Base-by-base conservation (phyloP, 1,140 invertebrate genomes). In the Proales similis region DNA sequence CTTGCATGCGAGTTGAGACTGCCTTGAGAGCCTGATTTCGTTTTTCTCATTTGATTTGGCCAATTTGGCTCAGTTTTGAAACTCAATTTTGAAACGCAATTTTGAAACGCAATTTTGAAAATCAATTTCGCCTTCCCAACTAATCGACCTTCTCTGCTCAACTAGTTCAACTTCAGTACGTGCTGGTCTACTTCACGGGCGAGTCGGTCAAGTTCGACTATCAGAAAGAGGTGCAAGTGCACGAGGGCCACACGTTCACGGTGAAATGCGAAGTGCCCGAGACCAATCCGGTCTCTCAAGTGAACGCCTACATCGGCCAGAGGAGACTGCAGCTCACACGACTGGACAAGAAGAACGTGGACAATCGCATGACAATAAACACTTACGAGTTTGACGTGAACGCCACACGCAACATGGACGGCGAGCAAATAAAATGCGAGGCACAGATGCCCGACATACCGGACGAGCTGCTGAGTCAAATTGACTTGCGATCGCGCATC, bases 361-460 rank as follows among this genome's bases (percentile, higher is more conserved):
- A 57, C 39, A 57, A 57, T 43, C 51, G 51, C 11, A 57, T 57
- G 51, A 57, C 51, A 27, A 57, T 57, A 57, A 57, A 57, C 17
- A 57, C 51, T 4, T 57, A 57, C 27, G 39, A 36, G 29, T 57
- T 57, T 14, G 33, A 57, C 27, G 51, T 57, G 3, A 57, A 57
- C 20, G 51, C 51, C n/a, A 57, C 36, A 3, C 39, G 51, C 39
- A 42, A 12, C 20, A 57, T 57, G 51, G 45, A 57, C 45, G 51
- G 51, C 9, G 45, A 57, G 30, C 39, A 57, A 27, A 42, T 57
- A 14, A 57, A 57, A 39, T 57, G 51, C 32, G 51, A 57, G 17
- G 51, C 51, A 19, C 51, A 57, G 45, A 57, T 57, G 51, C 39
- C 39, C 27, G 51, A 57, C 26, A 57, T 57, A 39, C 51, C 51